Base-by-base conservation (phyloP, 2,888 invertebrate genomes). In the Cactoblastis cactorum region DNA sequence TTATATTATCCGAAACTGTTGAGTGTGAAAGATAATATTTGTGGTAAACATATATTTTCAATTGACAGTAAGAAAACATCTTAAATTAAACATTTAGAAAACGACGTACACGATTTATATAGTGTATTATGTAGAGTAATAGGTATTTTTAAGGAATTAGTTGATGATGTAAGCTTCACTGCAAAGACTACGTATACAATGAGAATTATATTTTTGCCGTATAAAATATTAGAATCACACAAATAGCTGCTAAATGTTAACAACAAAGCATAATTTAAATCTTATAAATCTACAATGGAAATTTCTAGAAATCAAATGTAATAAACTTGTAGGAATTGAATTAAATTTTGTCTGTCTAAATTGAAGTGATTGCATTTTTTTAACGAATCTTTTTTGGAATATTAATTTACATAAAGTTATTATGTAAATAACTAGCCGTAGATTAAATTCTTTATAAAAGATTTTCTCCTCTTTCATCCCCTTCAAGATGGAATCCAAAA, bases 101-200 rank as follows among this genome's bases (percentile, higher is more conserved):
- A 69, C 68, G 62, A 65, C 69, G 54, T 55, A 50, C 37, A 56
- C 52, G 45, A 57, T 54, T 52, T 41, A 37, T 50, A 56, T 59
- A 75, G 80, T 83, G 84, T 84, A 77, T 74, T 73, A 74, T 83
- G 82, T 85, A 74, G 73, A 80, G 82, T 83, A 80, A 74, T 69
- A 68, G 62, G 67, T 59, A 72, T 61, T 63, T 65, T 67, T 62
- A 74, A 71, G 65, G 65, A 74, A 86, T 87, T 84, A 87, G 86
- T 86, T 73, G 61, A 83, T 88, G 85, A 83, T 74, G 69, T 62
- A 86, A 85, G 86, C 83, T 70, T 71, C 72, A 80, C 84, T 84
- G 84, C 84, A 82, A 84, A 75, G 74, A 80, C 80, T 84, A 85
- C 80, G 74, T 77, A 73, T 69, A 73, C 65, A 72, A 67, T 69